A percentile compares a stretch with the other conserved stretches of the same genome.
Evolutionary conservation across 2,797 vertebrate species (phyloP).

Genomic region (Leptoclinus maculatus): DNA sequence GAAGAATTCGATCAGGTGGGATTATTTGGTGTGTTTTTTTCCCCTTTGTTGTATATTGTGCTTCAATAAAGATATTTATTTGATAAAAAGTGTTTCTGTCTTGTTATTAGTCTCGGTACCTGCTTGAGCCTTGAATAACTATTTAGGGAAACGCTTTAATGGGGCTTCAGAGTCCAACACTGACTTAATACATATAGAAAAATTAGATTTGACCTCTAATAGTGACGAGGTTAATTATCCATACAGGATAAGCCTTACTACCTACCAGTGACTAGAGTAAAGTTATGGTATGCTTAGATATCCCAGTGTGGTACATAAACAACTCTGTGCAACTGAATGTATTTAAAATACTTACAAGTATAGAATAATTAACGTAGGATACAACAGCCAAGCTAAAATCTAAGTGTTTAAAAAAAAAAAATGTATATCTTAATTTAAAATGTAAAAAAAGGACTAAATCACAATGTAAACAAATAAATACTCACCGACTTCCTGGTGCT

Average conservation of each 20-base stretch:
- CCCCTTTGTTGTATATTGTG: conserved; percentile 55
- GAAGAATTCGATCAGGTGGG: conserved; percentile 86
- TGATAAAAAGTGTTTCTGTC: conserved; percentile 14
- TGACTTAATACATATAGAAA: not conserved
- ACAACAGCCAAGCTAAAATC: not conserved
- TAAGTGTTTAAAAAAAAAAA: too few relatives aligned
- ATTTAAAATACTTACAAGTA: not conserved
- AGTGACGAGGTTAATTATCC: too few relatives aligned
- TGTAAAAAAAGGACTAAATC: not conserved
- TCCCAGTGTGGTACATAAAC: not conserved
- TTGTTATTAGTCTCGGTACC: not conserved
- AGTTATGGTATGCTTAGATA: not conserved
- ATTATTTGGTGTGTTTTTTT: conserved; percentile 51
- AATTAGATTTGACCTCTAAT: not conserved
- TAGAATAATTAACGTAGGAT: too few relatives aligned
- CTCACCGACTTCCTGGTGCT: not conserved
- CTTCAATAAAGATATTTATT: conserved; percentile 71
- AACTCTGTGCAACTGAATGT: not conserved
- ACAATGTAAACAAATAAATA: not conserved
- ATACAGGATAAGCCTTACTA: not conserved
- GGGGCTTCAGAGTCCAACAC: not conserved
- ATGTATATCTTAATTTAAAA: not conserved
- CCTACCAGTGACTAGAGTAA: not conserved
- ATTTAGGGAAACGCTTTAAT: not conserved
- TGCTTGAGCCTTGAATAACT: not conserved